These are phyloP conservation scores for Taenioides sp. DNA, from an alignment of 2,797 vertebrate genomes.

Conservation along the genomic window DNA sequence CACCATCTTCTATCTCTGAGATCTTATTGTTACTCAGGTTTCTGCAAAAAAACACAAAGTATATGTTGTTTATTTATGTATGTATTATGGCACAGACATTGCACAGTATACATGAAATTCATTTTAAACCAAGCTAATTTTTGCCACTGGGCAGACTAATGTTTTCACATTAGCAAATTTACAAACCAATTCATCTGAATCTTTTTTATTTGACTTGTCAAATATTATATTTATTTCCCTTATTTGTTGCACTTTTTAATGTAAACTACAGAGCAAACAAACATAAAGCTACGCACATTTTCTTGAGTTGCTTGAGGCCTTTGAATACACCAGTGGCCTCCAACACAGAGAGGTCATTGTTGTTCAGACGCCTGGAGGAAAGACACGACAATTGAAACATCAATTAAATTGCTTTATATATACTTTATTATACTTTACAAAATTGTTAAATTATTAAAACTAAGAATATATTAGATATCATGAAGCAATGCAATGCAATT, in stretches of 20 bases:
- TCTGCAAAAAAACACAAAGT: slow-evolving; percentile 60
- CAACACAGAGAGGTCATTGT: slow-evolving; percentile 92
- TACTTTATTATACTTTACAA: no score
- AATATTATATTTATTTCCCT: neutral
- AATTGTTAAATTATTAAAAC: no score
- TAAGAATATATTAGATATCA: no score
- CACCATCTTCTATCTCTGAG: slow-evolving; percentile 90
- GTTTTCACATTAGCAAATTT: neutral
- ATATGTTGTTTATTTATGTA: neutral
- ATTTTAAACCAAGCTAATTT: no score
- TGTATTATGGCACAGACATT: neutral
- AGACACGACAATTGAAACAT: neutral
- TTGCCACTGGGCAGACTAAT: neutral
- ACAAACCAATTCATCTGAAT: neutral
- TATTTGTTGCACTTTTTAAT: no score
- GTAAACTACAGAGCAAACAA: neutral
- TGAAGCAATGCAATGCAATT: no score
- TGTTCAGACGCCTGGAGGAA: slow-evolving; percentile 87
- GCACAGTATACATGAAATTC: neutral
- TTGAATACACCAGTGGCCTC: slow-evolving; percentile 93
- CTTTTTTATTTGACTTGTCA: neutral
- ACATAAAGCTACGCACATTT: slow-evolving; percentile 83
- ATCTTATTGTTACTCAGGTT: slow-evolving; percentile 98
- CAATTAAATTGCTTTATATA: neutral
- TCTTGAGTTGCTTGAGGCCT: slow-evolving; percentile 90